Evolutionary conservation across 2,113 vertebrate genomes (phyloP).

Genomic region (Mesoclemmys tuberculata): DNA sequence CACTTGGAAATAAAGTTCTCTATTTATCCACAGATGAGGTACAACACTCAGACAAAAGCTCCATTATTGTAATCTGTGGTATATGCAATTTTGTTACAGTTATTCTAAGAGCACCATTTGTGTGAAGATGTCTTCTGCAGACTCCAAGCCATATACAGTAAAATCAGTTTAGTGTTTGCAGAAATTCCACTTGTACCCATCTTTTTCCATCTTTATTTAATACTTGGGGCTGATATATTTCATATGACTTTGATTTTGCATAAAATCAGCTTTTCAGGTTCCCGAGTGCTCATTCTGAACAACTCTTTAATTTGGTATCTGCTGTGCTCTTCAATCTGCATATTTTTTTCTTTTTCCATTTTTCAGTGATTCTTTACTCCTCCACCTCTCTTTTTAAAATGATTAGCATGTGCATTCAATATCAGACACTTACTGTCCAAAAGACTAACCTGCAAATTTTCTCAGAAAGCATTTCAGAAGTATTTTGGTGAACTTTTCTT

Average conservation of each 20-base stretch:
- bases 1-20: neutral
- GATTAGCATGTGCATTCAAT: neutral
- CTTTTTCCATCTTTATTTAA: neutral
- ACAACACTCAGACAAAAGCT: neutral
- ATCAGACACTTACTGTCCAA: neutral
- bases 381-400: neutral
- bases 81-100: neutral
- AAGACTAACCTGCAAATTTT: neutral
- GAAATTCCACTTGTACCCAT: neutral
- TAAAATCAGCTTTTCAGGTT: neutral
- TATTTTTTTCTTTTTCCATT: fast-evolving
- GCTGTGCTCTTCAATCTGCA: neutral
- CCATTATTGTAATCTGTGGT: neutral
- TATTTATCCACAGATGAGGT: neutral
- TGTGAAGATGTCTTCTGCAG: neutral
- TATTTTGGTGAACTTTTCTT: neutral
- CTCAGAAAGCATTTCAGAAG: neutral
- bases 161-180: neutral
- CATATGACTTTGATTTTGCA: neutral
- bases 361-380: neutral
- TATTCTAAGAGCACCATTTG: neutral
- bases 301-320: neutral
- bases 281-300: neutral
- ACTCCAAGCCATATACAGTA: neutral
- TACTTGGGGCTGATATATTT: neutral